Evolutionary conservation across 2,888 invertebrate genomes (phyloP), one percentile per base, ranked within the genome.

Genomic region (Parapristionchus giblindavisi): DNA sequence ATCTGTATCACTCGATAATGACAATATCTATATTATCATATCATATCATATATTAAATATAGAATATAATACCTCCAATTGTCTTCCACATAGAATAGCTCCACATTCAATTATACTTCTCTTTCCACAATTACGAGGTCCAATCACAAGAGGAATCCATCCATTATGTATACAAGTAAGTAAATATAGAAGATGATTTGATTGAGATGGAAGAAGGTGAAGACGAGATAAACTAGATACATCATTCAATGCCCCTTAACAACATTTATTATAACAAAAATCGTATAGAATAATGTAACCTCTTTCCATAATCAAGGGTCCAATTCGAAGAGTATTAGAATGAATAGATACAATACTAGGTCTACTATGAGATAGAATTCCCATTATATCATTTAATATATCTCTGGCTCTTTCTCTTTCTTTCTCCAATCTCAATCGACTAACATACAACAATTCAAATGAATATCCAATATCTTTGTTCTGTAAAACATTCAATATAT

Each of bases 1-100:
- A 87, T 97, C 97, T 93, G 95, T 96, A 48, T 94, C 93, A 40
- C 94, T 93, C 84, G 94, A 95, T 71, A 96, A 93, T 34, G 61
- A 51, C 14, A 73, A 34, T 3, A 73, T 61, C 73, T 73, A 0
- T 1, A 54, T 17, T 52, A 11, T 43, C 43, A 17, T 43, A n/a
- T 17, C 43, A 43, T 43, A 14, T 17, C 8, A 43, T 43, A 17
- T 14, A 43, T 17, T 14, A 43, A 43, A 43, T 43, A 43, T 14
- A 43, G 43, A 43, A 17, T 43, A n/a, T n/a, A 21, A n/a, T 34
- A 73, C 73, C 61, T 73, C 73, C 6, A 73, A 38, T 11, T 29
- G 43, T 2, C 21, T n/a, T 24, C 73, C 73, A 43, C 32, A 14
- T 17, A 73, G 27, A 36, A 14, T 24, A 2, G 73, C 60, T 24